Conservation (phyloP, 2,113 vertebrate genomes). For the Romanogobio albipinnatus region DNA sequence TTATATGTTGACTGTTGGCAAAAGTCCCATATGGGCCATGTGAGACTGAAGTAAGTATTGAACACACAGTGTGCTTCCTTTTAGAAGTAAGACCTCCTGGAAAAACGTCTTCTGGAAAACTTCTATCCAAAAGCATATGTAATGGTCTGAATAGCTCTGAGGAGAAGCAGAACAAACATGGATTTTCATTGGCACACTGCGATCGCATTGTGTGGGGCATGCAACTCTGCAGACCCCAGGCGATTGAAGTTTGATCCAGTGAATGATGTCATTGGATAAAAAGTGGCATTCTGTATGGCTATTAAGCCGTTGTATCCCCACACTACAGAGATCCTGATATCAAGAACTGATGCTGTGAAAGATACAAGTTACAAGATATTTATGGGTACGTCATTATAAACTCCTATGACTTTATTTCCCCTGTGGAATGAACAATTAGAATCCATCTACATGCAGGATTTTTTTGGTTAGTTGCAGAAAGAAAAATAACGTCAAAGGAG, state of each 20-base stretch:
- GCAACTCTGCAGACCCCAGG: slow-evolving; percentile 2
- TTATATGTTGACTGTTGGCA: neutral
- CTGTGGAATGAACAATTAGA: neutral
- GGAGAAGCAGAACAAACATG: slow-evolving; percentile 72
- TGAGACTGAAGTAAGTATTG: neutral
- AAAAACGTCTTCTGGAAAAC: slow-evolving; percentile 34
- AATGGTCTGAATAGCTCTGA: slow-evolving; percentile 52
- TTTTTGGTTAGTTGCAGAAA: neutral
- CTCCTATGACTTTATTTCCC: neutral
- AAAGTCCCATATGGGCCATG: neutral
- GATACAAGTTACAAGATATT: no score
- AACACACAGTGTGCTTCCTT: neutral
- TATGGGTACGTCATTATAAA: neutral
- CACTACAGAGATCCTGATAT: neutral
- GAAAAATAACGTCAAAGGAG: no score
- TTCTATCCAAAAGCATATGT: slow-evolving; percentile 17
- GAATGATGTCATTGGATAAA: slow-evolving; percentile 30
- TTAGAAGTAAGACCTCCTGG: slow-evolving; percentile 22
- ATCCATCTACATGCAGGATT: neutral
- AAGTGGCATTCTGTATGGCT: slow-evolving; percentile 27
- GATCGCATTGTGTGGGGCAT: slow-evolving; percentile 51
- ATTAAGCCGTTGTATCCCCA: neutral
- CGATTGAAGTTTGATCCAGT: slow-evolving; percentile 20
- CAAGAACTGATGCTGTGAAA: neutral
- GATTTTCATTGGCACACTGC: slow-evolving; percentile 76